Percentiles rank a stretch among this genome's conserved stretches.
phyloP scores from a whole-genome alignment of 2,888 invertebrate genomes.

The Podabrus alpinus region DNA sequence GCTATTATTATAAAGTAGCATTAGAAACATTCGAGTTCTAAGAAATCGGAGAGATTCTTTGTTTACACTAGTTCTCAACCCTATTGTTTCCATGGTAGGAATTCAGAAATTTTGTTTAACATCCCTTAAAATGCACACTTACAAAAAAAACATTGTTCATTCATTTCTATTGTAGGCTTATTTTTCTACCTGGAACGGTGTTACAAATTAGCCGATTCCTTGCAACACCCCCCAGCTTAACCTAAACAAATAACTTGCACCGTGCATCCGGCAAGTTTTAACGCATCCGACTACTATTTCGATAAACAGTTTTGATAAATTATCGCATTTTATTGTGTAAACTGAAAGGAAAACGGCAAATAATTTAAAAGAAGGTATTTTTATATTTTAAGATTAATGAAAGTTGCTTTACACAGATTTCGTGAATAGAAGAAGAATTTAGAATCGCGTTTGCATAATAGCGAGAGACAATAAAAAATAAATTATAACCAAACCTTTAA shows the following conservation, averaged over 20 bases:
- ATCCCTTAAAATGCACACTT: slow-evolving; percentile 28
- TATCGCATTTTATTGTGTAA: slow-evolving; percentile 24
- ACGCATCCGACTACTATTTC: slow-evolving; percentile 25
- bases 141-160: slow-evolving; percentile 40
- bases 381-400: slow-evolving; percentile 18
- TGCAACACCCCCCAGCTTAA: slow-evolving; percentile 43
- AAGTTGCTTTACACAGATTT: slow-evolving; percentile 7
- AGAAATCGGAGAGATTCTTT: slow-evolving; percentile 22
- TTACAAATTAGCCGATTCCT: slow-evolving; percentile 51
- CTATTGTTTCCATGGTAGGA: slow-evolving; percentile 32
- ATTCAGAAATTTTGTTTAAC: slow-evolving; percentile 31
- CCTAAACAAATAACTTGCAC: slow-evolving; percentile 53
- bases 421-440: slow-evolving; percentile 8
- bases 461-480: slow-evolving; percentile 45
- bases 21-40: slow-evolving; percentile 1
- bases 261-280: slow-evolving; percentile 41
- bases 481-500: slow-evolving; percentile 55
- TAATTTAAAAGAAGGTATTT: slow-evolving; percentile 4
- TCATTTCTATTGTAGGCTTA: slow-evolving; percentile 46
- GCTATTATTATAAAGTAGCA: slow-evolving; percentile 1
- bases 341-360: slow-evolving; percentile 21
- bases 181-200: slow-evolving; percentile 48
- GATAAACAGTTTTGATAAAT: slow-evolving; percentile 25
- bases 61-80: slow-evolving; percentile 30
- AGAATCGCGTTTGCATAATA: slow-evolving; percentile 31